phyloP scores from a whole-genome alignment of 2,113 vertebrate species.

The Ciconia stormi region DNA sequence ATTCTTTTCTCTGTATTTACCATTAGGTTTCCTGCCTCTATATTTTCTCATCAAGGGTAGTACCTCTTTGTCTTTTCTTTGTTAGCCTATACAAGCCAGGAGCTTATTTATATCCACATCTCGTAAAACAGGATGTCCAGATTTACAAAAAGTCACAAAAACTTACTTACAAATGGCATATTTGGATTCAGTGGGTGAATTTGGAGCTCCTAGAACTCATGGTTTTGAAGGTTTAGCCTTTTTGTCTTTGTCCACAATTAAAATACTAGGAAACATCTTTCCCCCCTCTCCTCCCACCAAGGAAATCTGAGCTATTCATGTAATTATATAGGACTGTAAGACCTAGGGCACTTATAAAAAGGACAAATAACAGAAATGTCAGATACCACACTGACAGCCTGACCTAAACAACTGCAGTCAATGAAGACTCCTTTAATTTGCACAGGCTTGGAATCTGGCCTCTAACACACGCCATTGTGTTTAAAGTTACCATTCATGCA shows the following conservation, averaged over 20 bases:
- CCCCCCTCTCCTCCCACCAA: fast-evolving
- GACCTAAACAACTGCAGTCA: neutral
- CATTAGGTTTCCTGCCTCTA: neutral
- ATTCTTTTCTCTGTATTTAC: neutral
- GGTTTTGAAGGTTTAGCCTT: neutral
- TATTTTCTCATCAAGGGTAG: neutral
- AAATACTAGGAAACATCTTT: neutral
- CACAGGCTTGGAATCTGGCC: neutral
- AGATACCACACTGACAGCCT: neutral
- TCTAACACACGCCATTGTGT: neutral
- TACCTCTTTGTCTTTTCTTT: neutral
- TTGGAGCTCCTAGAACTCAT: neutral
- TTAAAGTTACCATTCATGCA: neutral
- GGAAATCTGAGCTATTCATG: neutral
- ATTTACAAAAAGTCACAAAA: neutral
- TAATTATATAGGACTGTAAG: neutral
- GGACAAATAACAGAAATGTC: neutral
- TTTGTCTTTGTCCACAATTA: neutral
- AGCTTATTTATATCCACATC: neutral
- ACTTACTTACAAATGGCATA: neutral
- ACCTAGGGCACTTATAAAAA: neutral
- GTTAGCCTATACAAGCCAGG: neutral
- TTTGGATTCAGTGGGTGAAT: neutral
- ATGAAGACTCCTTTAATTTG: neutral
- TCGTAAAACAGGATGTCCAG: neutral